phyloP scores from a whole-genome alignment of 2,888 invertebrate species.

The Drosophila atripex region DNA sequence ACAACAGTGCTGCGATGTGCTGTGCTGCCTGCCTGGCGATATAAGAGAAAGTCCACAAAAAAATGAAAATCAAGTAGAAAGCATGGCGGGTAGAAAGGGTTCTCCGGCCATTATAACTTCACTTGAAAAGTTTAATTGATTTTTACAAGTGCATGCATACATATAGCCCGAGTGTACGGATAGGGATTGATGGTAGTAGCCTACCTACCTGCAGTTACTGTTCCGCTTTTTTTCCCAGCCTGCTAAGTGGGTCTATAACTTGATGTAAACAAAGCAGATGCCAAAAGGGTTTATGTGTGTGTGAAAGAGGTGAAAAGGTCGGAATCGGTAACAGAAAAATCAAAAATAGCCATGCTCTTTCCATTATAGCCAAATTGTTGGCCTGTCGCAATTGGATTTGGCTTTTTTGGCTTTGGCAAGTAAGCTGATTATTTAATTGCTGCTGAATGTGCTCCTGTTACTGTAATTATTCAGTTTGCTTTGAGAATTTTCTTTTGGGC shows the following conservation, averaged over 20 bases:
- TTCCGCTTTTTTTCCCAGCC: not conserved
- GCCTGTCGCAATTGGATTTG: constrained; percentile 3
- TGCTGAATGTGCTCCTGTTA: constrained; percentile 14
- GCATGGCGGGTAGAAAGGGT: constrained; percentile 37
- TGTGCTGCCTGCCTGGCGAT: constrained; percentile 1
- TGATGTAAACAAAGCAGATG: constrained; percentile 28
- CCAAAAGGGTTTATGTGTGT: not conserved
- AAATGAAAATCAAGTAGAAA: constrained; percentile 24
- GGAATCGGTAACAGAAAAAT: constrained; percentile 31
- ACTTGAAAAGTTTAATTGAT: constrained; percentile 78
- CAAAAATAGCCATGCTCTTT: constrained; percentile 55
- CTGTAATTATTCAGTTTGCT: constrained; percentile 26
- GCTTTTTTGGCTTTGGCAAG: constrained; percentile 2
- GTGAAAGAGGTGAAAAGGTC: not conserved
- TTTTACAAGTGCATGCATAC: constrained; percentile 71
- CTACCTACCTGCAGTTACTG: constrained; percentile 49
- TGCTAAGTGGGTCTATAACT: constrained; percentile 36
- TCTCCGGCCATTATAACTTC: constrained; percentile 75
- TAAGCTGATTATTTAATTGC: constrained; percentile 29
- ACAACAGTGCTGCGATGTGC: constrained; percentile 9
- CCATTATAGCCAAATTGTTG: constrained; percentile 39
- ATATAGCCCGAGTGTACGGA: constrained; percentile 40
- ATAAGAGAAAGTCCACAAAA: constrained; percentile 32
- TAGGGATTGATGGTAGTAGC: constrained; percentile 26
- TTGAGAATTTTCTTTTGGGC: constrained; percentile 19